Percentiles rank a stretch among this genome's conserved stretches.
Evolutionary conservation across 1,140 invertebrate genomes (phyloP).

Genomic region (Drosophila sechellia): DNA sequence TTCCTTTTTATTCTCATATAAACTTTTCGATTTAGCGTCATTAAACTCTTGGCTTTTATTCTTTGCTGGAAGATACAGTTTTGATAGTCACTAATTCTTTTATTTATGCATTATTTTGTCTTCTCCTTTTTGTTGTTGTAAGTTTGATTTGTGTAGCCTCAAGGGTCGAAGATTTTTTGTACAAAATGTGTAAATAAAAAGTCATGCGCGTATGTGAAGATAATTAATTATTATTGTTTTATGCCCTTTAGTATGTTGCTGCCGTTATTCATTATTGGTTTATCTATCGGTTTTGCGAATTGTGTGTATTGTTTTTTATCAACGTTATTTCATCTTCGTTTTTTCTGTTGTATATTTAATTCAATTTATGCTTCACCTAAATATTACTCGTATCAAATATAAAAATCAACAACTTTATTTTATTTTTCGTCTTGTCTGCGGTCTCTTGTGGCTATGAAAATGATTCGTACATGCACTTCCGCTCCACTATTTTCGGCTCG

Average conservation of each 20-base stretch:
- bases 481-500: constrained; percentile 2
- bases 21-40: constrained; percentile 65
- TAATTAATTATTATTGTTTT: constrained; percentile 78
- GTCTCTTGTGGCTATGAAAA: constrained; percentile 72
- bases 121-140: constrained; percentile 36
- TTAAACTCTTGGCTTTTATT: constrained; percentile 69
- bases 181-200: constrained; percentile 82
- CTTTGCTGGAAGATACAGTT: constrained; percentile 84
- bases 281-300: constrained; percentile 61
- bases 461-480: constrained; percentile 48
- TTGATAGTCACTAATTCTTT: constrained; percentile 85
- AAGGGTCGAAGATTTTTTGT: constrained; percentile 68
- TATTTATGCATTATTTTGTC: constrained; percentile 69
- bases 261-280: constrained; percentile 51
- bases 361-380: constrained; percentile 82
- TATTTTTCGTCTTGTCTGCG: constrained; percentile 53
- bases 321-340: constrained; percentile 33
- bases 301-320: constrained; percentile 57
- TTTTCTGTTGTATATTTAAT: constrained; percentile 78
- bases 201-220: constrained; percentile 67
- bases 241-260: constrained; percentile 66
- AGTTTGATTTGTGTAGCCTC: constrained; percentile 61
- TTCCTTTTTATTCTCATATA: constrained; percentile 58
- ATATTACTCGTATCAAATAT: constrained; percentile 85
- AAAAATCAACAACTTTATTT: constrained; percentile 84